Conservation (phyloP, 2,888 invertebrate genomes). For the Catocala fraxini region DNA sequence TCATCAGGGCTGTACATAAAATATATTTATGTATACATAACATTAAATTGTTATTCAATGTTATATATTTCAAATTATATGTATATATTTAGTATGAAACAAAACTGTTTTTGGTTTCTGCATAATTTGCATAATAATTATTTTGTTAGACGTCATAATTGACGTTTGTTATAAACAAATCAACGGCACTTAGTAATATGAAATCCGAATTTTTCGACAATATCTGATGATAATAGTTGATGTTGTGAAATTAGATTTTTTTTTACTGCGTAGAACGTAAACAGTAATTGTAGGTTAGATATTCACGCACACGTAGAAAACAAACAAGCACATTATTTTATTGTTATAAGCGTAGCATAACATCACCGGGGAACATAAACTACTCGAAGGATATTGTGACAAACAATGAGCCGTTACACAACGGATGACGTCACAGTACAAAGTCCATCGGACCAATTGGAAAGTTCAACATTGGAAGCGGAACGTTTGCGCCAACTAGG, state of each 20-base stretch:
- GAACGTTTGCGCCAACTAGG: slow-evolving; percentile 50
- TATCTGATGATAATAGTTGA: too few species aligned
- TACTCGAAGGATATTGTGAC: slow-evolving; percentile 61
- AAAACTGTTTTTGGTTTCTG: not conserved
- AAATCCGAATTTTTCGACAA: too few species aligned
- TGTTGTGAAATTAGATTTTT: too few species aligned
- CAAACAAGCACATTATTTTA: slow-evolving; percentile 9
- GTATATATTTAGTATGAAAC: too few species aligned
- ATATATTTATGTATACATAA: too few species aligned
- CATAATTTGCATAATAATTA: not conserved
- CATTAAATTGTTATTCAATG: not conserved
- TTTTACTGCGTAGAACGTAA: too few species aligned
- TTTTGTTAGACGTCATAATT: not conserved
- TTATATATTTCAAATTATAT: not conserved
- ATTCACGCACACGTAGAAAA: not conserved
- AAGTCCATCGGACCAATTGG: slow-evolving; percentile 73
- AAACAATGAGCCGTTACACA: slow-evolving; percentile 61
- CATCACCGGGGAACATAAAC: slow-evolving; percentile 45
- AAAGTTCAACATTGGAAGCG: slow-evolving; percentile 66
- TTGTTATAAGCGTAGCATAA: slow-evolving; percentile 21
- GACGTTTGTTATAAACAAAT: not conserved
- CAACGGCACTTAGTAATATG: not conserved
- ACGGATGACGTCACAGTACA: slow-evolving; percentile 68
- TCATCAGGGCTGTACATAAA: too few species aligned
- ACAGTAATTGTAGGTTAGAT: not conserved